phyloP scores from a whole-genome alignment of 2,113 vertebrate genomes.

The Porphyrio hochstetteri region DNA sequence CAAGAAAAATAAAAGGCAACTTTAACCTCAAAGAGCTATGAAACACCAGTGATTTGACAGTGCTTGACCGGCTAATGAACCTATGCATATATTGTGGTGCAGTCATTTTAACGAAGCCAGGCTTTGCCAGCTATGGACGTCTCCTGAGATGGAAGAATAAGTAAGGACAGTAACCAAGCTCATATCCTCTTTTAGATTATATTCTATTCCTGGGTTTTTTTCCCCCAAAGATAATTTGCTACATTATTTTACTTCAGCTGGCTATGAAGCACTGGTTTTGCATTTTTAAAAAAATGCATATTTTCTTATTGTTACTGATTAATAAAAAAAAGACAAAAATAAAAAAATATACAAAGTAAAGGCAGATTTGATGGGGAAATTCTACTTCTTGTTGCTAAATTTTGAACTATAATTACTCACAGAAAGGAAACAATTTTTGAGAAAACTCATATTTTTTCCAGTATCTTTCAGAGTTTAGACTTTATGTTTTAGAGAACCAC shows the following conservation, averaged over 20 bases:
- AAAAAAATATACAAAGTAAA: background rate
- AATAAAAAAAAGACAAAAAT: background rate
- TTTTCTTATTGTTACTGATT: background rate
- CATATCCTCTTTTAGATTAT: background rate
- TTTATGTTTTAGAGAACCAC: background rate
- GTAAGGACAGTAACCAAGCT: background rate
- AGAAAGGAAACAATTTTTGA: background rate
- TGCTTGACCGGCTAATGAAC: background rate
- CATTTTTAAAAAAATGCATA: background rate
- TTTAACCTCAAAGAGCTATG: background rate
- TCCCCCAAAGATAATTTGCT: background rate
- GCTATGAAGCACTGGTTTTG: background rate
- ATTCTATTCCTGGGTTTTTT: background rate
- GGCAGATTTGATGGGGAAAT: background rate
- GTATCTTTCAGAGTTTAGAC: background rate
- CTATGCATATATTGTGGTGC: background rate
- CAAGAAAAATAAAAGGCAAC: background rate
- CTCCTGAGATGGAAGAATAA: background rate
- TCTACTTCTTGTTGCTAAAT: background rate
- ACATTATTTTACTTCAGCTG: conserved; percentile 2
- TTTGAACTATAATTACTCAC: background rate
- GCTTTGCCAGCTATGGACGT: background rate
- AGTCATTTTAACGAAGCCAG: background rate
- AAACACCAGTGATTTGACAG: background rate
- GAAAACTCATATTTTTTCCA: background rate